Evolutionary conservation across 2,888 invertebrate species (phyloP), one percentile per base, ranked within the genome.

Genomic region (Synanthedon formicaeformis): DNA sequence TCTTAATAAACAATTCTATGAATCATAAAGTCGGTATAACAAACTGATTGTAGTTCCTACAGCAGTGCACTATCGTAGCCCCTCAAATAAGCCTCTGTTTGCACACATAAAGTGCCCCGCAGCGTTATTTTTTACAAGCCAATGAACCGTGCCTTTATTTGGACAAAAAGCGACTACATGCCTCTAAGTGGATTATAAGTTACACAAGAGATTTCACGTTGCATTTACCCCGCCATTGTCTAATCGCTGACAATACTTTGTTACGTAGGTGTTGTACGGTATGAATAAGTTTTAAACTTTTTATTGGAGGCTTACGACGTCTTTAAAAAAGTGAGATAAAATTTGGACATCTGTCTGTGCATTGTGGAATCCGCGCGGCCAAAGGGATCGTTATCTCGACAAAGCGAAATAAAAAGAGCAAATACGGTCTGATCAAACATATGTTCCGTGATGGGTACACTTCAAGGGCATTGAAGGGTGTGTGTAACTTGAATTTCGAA

Each of bases 101-200:
- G 77, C 81, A 77, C 81, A 77, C 80, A 78, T 58, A 58, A 69
- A 73, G 77, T 73, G 58, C 76, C 85, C 87, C 81, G 83, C 78
- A 69, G 85, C 65, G 82, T 62, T 70, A 69, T 72, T 83, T 74
- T 81, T 84, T 75, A 80, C 75, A 69, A 81, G 67, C 75, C 82
- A 86, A 83, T 82, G 83, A 83, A 75, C 78, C 76, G 67, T 73
- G 61, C 67, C 65, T 65, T 66, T 78, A 77, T 78, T 78, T 75
- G 77, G 75, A 78, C 78, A 81, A 82, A 79, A 79, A 75, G 71
- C 75, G 62, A 66, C 75, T 75, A 82, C 83, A 84, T 81, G 75
- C 83, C 80, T 73, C 73, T 87, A 87, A 87, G 87, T 87, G 83
- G 87, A 87, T 87, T 86, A 87, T 71, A 62, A 69, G 71, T 75